Conservation (phyloP, 2,888 invertebrate species). For the Scaeva pyrastri region DNA sequence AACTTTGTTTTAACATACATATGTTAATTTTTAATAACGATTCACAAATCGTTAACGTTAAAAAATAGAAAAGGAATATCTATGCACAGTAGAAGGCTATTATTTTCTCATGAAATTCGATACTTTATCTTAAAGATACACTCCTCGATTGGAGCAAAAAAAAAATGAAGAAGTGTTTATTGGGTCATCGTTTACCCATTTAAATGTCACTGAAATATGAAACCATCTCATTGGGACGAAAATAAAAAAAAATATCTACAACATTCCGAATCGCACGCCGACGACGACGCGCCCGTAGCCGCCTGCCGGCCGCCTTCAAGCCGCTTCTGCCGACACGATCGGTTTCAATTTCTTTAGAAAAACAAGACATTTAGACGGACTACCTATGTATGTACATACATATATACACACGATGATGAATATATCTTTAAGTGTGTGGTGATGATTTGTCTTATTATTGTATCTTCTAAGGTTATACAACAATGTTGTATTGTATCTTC, state of each 20-base stretch:
- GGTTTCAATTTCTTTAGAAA: conserved; percentile 42
- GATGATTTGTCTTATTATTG: conserved; percentile 1
- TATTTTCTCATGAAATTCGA: conserved; percentile 65
- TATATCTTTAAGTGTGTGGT: neutral
- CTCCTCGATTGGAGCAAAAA: conserved; percentile 6
- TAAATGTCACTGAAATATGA: conserved; percentile 67
- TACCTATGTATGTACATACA: neutral
- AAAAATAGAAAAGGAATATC: neutral
- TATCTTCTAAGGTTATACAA: neutral
- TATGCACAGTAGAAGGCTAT: conserved; percentile 54
- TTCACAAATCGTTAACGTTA: neutral
- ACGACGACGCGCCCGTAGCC: neutral
- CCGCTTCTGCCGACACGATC: neutral
- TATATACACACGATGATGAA: neutral
- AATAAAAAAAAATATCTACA: neutral
- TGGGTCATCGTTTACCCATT: conserved; percentile 69
- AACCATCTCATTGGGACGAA: conserved; percentile 37
- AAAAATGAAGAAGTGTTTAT: conserved; percentile 39
- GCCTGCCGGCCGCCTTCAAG: neutral
- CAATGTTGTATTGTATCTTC: no score
- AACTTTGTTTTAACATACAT: conserved; percentile 10
- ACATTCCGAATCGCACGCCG: conserved; percentile 26
- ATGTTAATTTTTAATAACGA: conserved; percentile 31
- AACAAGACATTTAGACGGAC: conserved; percentile 25
- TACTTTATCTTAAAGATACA: conserved; percentile 35